Percentiles rank a stretch among this genome's conserved stretches.
These are phyloP conservation scores for Epiblema foenella DNA, from an alignment of 2,888 invertebrate species.

Conservation along the genomic window DNA sequence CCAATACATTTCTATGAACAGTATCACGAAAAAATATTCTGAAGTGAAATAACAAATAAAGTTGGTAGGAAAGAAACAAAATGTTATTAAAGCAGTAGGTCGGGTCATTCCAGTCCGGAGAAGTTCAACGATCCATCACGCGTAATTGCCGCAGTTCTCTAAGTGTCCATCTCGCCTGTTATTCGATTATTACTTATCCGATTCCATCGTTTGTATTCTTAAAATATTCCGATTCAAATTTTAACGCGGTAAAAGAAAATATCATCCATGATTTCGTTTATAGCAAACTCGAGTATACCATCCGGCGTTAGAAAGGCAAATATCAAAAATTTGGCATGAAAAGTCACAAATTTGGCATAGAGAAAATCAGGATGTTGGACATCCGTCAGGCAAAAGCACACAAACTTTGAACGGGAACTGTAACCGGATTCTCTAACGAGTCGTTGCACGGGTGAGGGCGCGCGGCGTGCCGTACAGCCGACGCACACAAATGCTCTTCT, in stretches of 20 bases:
- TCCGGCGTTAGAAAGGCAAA: conserved; percentile 40
- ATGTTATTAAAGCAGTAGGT: conserved; percentile 69
- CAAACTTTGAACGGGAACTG: conserved; percentile 72
- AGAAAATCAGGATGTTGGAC: conserved; percentile 65
- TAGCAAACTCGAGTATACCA: conserved; percentile 26
- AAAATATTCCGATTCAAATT: conserved; percentile 25
- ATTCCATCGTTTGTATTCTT: conserved; percentile 47
- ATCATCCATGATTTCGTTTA: conserved; percentile 17
- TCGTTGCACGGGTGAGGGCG: conserved; percentile 60
- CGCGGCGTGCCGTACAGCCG: conserved; percentile 29
- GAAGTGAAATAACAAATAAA: conserved; percentile 62
- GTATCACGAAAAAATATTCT: background rate
- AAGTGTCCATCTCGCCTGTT: conserved; percentile 64
- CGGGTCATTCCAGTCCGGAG: conserved; percentile 66
- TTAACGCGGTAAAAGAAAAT: conserved; percentile 8
- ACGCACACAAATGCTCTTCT: conserved; percentile 33
- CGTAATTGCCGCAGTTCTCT: conserved; percentile 72
- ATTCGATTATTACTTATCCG: conserved; percentile 70
- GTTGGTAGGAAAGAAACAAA: conserved; percentile 67
- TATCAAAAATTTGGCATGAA: conserved; percentile 40
- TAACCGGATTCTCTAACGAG: conserved; percentile 80
- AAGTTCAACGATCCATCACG: conserved; percentile 77
- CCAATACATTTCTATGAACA: background rate
- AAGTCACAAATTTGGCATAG: conserved; percentile 53
- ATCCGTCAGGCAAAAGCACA: conserved; percentile 70